Evolutionary conservation across 2,888 invertebrate genomes (phyloP).

Genomic region (Sphaerophoria rueppellii): DNA sequence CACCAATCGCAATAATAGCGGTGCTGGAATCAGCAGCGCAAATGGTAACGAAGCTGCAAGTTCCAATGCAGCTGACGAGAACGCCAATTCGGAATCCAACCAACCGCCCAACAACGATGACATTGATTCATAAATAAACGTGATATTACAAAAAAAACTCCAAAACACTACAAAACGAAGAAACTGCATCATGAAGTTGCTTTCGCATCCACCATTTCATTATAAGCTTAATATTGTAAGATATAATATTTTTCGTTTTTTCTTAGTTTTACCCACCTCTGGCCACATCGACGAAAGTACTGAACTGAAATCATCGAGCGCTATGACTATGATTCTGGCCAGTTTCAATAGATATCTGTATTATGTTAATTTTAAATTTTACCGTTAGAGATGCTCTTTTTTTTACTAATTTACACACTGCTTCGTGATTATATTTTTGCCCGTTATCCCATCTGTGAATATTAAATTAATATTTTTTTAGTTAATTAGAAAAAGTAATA

Average conservation of each 20-base stretch:
- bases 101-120: constrained; percentile 4
- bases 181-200: constrained; percentile 1
- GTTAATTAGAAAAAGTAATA: constrained; percentile 7
- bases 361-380: constrained; percentile 40
- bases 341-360: constrained; percentile 25
- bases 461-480: constrained; percentile 17
- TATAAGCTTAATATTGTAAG: neutral
- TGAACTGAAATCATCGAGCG: too few species aligned
- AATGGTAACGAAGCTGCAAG: constrained; percentile 1
- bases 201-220: constrained; percentile 12
- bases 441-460: constrained; percentile 26
- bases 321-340: neutral
- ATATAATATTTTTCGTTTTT: neutral
- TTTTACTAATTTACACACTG: constrained; percentile 36
- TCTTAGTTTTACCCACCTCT: constrained; percentile 11
- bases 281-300: neutral
- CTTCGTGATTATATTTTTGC: constrained; percentile 6
- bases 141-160: constrained; percentile 53
- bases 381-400: constrained; percentile 44
- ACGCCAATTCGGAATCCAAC: constrained; percentile 20
- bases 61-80: neutral
- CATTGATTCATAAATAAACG: constrained; percentile 22
- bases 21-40: neutral
- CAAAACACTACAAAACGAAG: constrained; percentile 14
- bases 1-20: constrained; percentile 36